Percentiles rank a stretch among this genome's conserved stretches.
Conservation (phyloP, 2,797 vertebrate genomes). For the Lutjanus campechanus region DNA sequence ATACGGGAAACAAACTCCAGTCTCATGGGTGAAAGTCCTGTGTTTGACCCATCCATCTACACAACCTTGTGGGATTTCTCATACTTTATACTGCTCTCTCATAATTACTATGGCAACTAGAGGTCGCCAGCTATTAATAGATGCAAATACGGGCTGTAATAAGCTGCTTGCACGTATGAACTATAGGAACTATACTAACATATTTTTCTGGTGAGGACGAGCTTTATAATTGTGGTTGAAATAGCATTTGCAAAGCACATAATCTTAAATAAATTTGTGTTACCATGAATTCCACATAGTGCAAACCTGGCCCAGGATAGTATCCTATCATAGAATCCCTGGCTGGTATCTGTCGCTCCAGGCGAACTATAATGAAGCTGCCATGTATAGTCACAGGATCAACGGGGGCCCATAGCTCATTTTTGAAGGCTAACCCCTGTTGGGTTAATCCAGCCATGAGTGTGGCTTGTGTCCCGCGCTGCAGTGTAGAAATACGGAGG, state of each 20-base stretch:
- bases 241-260: background rate
- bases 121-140: no score
- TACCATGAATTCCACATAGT: background rate
- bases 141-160: no score
- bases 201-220: no score
- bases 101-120: no score
- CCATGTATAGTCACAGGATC: background rate
- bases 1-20: no score
- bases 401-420: background rate
- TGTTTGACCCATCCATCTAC: no score
- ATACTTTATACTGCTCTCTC: no score
- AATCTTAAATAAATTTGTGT: background rate
- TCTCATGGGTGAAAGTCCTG: no score
- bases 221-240: background rate
- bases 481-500: background rate
- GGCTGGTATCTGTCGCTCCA: background rate
- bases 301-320: background rate
- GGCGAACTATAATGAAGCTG: conserved; percentile 4
- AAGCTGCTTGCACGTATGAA: no score
- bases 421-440: background rate
- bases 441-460: conserved; percentile 7
- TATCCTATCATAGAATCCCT: background rate
- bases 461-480: background rate
- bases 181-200: no score
- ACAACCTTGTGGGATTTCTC: no score